A percentile compares a stretch with the other conserved stretches of the same genome.
phyloP scores from a whole-genome alignment of 2,888 invertebrate species.

The Eulithis testata region DNA sequence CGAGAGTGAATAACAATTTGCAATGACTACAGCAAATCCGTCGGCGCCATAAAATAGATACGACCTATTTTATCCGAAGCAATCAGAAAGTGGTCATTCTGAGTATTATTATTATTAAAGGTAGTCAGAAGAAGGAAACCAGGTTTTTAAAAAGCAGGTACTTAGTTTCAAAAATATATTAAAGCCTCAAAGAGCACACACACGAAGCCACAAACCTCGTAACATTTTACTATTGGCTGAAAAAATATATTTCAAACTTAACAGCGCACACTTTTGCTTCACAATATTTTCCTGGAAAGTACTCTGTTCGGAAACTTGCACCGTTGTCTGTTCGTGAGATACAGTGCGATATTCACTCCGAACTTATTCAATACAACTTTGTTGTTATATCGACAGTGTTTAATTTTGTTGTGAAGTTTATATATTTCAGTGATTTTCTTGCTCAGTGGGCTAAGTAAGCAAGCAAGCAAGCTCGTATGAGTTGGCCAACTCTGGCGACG shows the following conservation, averaged over 20 bases:
- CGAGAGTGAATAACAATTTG: too few species aligned
- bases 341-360: slow-evolving; percentile 22
- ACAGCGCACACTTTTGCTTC: not conserved
- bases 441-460: not conserved
- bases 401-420: slow-evolving; percentile 3
- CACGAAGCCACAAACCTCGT: not conserved
- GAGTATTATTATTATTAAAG: too few species aligned
- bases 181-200: too few species aligned
- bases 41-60: too few species aligned
- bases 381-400: slow-evolving; percentile 18
- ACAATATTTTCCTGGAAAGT: slow-evolving; percentile 20
- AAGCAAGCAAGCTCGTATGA: too few species aligned
- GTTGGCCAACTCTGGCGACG: too few species aligned
- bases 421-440: slow-evolving; percentile 1
- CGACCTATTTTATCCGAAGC: too few species aligned
- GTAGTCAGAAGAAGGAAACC: too few species aligned
- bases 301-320: slow-evolving; percentile 29
- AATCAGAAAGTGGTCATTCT: too few species aligned
- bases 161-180: too few species aligned
- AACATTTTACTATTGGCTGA: not conserved
- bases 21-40: too few species aligned
- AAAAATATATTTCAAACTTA: slow-evolving; percentile 2
- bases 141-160: too few species aligned
- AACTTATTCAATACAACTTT: slow-evolving; percentile 41
- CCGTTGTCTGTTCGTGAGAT: slow-evolving; percentile 33